Percentiles rank a stretch among this genome's conserved stretches.
phyloP scores from a whole-genome alignment of 2,888 invertebrate genomes.

The Lycaena phlaeas region DNA sequence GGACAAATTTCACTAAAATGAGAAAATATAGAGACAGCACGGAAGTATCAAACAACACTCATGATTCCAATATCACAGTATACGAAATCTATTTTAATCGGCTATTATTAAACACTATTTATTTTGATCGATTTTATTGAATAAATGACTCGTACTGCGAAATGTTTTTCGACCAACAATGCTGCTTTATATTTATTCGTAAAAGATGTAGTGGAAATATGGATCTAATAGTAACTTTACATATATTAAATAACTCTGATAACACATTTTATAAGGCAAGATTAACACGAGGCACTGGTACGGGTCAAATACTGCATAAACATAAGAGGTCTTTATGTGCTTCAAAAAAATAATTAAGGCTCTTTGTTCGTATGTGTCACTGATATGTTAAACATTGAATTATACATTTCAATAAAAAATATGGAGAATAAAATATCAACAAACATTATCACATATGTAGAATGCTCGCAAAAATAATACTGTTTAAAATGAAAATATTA shows the following conservation, averaged over 20 bases:
- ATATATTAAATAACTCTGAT: conserved; percentile 5
- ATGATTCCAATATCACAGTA: no score
- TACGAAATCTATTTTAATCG: no score
- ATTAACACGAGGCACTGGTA: conserved; percentile 34
- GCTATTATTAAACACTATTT: no score
- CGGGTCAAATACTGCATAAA: no score
- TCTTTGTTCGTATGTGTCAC: neutral
- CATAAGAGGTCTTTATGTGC: no score
- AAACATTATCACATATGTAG: conserved; percentile 40
- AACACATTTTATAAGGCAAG: conserved; percentile 40
- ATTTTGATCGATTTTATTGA: no score
- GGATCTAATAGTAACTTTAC: neutral
- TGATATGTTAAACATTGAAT: neutral
- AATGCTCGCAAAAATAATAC: conserved; percentile 48
- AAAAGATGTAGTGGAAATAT: no score
- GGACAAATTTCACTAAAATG: no score
- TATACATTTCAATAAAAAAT: neutral
- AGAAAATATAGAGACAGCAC: no score
- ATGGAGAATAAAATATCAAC: conserved; percentile 14
- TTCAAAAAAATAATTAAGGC: no score
- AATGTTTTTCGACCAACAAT: neutral
- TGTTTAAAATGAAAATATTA: conserved; percentile 35
- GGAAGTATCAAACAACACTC: no score
- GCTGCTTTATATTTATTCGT: neutral
- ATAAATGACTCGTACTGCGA: no score